A percentile compares a stretch with the other conserved stretches of the same genome.
These are phyloP conservation scores for Vanessa tameamea DNA, from an alignment of 1,140 invertebrate species.

Conservation along the genomic window DNA sequence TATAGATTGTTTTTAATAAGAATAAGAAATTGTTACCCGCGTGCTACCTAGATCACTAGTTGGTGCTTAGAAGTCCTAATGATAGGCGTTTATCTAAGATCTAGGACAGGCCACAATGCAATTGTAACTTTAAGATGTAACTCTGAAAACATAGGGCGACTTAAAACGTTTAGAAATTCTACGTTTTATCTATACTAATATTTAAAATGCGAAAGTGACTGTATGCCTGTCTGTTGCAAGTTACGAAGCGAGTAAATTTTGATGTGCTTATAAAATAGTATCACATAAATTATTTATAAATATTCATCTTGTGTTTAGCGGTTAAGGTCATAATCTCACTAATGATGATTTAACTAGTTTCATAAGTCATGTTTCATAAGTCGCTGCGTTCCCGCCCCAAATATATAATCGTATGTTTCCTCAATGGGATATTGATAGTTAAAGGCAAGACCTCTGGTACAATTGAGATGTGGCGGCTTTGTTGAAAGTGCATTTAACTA, in stretches of 20 bases:
- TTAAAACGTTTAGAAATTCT: neutral
- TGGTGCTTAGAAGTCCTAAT: constrained; percentile 2
- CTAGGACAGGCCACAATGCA: constrained; percentile 27
- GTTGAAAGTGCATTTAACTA: constrained; percentile 12
- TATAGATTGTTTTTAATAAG: too few species aligned
- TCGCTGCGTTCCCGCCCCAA: neutral
- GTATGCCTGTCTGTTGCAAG: too few species aligned
- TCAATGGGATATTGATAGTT: constrained; percentile 29
- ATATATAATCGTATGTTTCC: constrained; percentile 21
- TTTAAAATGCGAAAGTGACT: neutral
- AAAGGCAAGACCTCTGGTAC: constrained; percentile 14
- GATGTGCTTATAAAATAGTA: too few species aligned
- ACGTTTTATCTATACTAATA: neutral
- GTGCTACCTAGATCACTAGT: constrained; percentile 1
- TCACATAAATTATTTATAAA: too few species aligned
- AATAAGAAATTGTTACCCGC: neutral
- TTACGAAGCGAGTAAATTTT: too few species aligned
- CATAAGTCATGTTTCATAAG: neutral
- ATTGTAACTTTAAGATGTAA: constrained; percentile 16
- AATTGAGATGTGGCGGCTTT: constrained; percentile 11
- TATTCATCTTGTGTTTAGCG: too few species aligned
- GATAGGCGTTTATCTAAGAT: constrained; percentile 17
- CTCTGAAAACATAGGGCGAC: constrained; percentile 3
- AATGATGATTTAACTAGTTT: too few species aligned
- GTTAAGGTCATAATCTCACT: too few species aligned